Evolutionary conservation across 1,140 invertebrate species (phyloP).

Genomic region (Spodoptera frugiperda): DNA sequence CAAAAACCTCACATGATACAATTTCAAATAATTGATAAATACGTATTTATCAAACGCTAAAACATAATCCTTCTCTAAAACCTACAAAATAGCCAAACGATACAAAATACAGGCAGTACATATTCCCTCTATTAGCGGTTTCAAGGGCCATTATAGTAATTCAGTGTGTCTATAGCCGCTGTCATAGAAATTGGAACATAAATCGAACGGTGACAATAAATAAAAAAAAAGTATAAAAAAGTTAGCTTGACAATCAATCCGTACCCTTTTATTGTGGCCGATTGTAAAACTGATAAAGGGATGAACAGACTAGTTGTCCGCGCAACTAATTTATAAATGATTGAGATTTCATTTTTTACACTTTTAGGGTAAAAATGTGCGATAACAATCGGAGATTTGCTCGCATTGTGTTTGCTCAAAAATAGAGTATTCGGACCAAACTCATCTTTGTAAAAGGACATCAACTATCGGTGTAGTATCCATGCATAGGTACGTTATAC

Average conservation of each 20-base stretch:
- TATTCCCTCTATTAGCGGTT: conserved; percentile 57
- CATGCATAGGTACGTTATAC: no score
- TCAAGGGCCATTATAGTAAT: conserved; percentile 58
- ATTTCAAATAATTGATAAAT: no score
- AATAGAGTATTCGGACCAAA: neutral
- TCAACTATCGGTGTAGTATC: no score
- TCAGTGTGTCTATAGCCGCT: conserved; percentile 53
- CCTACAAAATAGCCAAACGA: neutral
- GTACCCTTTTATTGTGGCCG: conserved; percentile 81
- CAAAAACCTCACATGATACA: no score
- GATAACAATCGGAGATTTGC: conserved; percentile 23
- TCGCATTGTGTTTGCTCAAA: neutral
- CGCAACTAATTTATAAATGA: conserved; percentile 85
- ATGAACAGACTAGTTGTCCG: conserved; percentile 80
- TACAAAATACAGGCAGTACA: neutral
- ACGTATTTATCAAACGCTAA: no score
- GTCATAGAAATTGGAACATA: conserved; percentile 60
- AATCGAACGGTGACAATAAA: conserved; percentile 74
- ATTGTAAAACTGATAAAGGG: conserved; percentile 83
- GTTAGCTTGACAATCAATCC: conserved; percentile 70
- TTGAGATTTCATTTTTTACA: conserved; percentile 82
- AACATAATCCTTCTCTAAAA: neutral
- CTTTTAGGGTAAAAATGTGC: conserved; percentile 55
- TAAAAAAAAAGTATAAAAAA: conserved; percentile 67
- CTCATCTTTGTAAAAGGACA: neutral